Evolutionary conservation across 2,888 invertebrate species (phyloP).

Genomic region (Eupelmus urozonus): DNA sequence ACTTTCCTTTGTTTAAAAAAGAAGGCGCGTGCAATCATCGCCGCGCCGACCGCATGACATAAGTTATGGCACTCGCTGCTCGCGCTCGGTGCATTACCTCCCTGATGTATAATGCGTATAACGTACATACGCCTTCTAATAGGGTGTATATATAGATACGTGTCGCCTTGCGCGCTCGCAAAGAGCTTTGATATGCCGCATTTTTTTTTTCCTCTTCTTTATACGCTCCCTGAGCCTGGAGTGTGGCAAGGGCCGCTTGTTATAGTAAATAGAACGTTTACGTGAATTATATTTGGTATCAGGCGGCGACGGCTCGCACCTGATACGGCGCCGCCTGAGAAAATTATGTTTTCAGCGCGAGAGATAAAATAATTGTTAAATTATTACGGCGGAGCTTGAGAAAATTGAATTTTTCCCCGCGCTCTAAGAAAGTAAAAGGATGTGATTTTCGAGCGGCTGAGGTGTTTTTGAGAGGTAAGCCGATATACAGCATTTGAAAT

Average conservation of each 20-base stretch:
- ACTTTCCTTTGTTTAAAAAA: neutral
- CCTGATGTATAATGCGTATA: neutral
- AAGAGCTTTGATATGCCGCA: neutral
- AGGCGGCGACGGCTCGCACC: neutral
- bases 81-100: neutral
- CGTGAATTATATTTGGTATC: conserved; percentile 19
- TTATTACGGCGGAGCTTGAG: too few relatives aligned
- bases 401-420: too few relatives aligned
- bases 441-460: too few relatives aligned
- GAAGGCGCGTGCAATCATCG: conserved; percentile 1
- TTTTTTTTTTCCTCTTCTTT: neutral
- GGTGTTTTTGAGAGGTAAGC: too few relatives aligned
- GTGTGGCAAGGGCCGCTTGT: conserved; percentile 19
- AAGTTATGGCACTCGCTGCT: conserved; percentile 11
- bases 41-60: neutral
- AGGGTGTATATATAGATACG: too few relatives aligned
- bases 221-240: neutral
- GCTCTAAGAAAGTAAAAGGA: too few relatives aligned
- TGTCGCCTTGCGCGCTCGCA: neutral
- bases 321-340: neutral
- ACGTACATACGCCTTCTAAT: neutral
- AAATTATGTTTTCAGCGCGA: neutral
- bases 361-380: neutral
- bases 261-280: conserved; percentile 26
- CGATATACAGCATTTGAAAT: too few relatives aligned